Evolutionary conservation across 2,113 vertebrate species (phyloP).

Genomic region (Percopsis transmontana): DNA sequence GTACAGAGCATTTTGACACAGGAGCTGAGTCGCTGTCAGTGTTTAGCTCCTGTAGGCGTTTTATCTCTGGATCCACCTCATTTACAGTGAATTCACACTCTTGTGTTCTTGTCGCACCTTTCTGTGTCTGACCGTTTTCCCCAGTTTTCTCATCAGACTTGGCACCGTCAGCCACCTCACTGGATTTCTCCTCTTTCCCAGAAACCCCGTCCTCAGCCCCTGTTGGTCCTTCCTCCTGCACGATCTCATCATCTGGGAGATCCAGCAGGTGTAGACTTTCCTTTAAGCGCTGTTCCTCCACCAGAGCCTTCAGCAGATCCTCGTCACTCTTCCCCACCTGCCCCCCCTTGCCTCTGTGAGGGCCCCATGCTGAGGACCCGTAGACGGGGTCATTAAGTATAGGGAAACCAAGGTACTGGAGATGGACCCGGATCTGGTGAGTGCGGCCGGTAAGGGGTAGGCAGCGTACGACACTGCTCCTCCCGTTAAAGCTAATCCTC

Average conservation of each 20-base stretch:
- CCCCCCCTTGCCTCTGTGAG: conserved; percentile 84
- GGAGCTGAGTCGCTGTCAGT: background rate
- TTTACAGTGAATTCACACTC: background rate
- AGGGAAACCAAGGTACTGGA: conserved; percentile 93
- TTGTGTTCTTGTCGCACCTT: background rate
- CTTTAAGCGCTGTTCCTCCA: conserved; percentile 86
- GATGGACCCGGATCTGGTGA: conserved; percentile 96
- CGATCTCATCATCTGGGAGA: conserved; percentile 42
- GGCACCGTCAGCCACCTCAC: background rate
- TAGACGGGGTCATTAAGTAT: conserved; percentile 97
- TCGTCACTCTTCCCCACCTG: conserved; percentile 83
- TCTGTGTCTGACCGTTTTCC: conserved; percentile 3
- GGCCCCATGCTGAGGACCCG: conserved; percentile 91
- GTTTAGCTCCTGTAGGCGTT: background rate
- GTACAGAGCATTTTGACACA: background rate
- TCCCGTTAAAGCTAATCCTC: conserved; percentile 88
- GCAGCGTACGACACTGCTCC: conserved; percentile 88
- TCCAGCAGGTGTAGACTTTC: conserved; percentile 85
- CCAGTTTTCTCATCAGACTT: background rate
- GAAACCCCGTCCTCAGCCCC: background rate
- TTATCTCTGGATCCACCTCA: background rate
- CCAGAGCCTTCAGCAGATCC: conserved; percentile 85
- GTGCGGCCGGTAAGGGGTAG: conserved; percentile 90
- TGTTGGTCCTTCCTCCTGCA: background rate
- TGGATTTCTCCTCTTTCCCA: conserved; percentile 1